A percentile compares a stretch with the other conserved stretches of the same genome.
phyloP scores from a whole-genome alignment of 30 jellyfish, hydroid and myxozoan genomes.

The Turritopsis dohrnii region DNA sequence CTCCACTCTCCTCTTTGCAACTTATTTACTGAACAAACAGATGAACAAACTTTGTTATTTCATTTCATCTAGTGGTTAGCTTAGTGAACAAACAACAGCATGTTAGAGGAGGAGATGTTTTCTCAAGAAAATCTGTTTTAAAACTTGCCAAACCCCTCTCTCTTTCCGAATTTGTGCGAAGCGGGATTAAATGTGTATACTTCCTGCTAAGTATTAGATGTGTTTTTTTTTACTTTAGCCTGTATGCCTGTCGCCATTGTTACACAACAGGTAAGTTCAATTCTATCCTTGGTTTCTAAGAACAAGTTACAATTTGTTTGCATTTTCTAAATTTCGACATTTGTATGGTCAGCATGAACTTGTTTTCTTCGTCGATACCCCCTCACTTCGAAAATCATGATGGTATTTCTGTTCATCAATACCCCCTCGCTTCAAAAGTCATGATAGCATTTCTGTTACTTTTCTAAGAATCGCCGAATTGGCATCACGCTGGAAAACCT shows the following conservation, averaged over 20 bases:
- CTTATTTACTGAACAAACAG: not conserved
- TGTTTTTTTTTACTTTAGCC: conserved; percentile 33
- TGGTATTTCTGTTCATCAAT: not conserved
- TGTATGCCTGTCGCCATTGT: conserved; percentile 97
- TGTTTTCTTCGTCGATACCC: too few species aligned
- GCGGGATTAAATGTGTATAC: too few species aligned
- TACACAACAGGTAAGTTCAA: conserved; percentile 64
- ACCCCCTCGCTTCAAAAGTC: too few species aligned
- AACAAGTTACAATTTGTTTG: too few species aligned
- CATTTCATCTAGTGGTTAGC: not conserved
- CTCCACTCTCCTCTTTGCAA: too few species aligned
- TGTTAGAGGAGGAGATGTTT: too few species aligned
- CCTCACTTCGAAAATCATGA: too few species aligned
- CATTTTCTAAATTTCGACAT: not conserved
- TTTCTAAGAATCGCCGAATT: conserved; percentile 72
- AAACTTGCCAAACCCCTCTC: too few species aligned
- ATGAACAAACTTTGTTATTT: not conserved
- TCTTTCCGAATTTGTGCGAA: too few species aligned
- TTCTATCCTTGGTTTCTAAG: not conserved
- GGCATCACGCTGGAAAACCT: conserved; percentile 98
- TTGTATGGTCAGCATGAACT: too few species aligned
- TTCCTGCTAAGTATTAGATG: not conserved
- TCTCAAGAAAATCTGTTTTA: not conserved
- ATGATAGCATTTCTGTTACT: not conserved
- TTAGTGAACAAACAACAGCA: too few species aligned